Percentiles rank a stretch among this genome's conserved stretches.
These are phyloP conservation scores for Paedocypris micromegethes DNA, from an alignment of 2,797 vertebrate genomes.

Conservation along the genomic window DNA sequence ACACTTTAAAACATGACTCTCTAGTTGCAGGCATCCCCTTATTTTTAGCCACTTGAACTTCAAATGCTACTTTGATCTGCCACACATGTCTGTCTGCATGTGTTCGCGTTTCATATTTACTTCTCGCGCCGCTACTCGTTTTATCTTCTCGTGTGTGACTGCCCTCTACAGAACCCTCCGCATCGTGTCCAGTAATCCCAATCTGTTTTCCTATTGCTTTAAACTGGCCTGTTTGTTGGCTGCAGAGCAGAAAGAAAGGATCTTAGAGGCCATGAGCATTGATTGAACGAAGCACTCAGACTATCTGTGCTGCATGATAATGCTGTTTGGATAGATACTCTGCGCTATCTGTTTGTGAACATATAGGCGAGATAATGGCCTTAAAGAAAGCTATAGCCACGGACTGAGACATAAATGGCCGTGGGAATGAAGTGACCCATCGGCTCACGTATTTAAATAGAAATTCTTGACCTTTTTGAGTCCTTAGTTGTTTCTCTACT, in stretches of 20 bases:
- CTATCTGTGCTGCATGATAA: slow-evolving; percentile 44
- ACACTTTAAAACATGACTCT: slow-evolving; percentile 22
- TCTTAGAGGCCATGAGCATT: slow-evolving; percentile 28
- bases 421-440: slow-evolving; percentile 22
- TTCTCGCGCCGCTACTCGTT: not conserved
- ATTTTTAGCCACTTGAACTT: slow-evolving; percentile 10
- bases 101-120: not conserved
- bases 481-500: not conserved
- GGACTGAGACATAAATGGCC: slow-evolving; percentile 20
- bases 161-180: no score
- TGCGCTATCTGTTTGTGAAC: slow-evolving; percentile 25
- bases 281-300: slow-evolving; percentile 42
- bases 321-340: slow-evolving; percentile 35
- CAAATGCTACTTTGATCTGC: slow-evolving; percentile 11
- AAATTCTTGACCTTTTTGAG: slow-evolving; percentile 10
- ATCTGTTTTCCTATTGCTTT: slow-evolving; percentile 13
- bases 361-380: slow-evolving; percentile 17
- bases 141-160: not conserved
- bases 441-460: slow-evolving; percentile 22
- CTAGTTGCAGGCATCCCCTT: not conserved
- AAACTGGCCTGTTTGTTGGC: slow-evolving; percentile 10
- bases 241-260: slow-evolving; percentile 11
- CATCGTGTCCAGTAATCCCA: not conserved
- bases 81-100: not conserved
- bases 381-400: slow-evolving; percentile 28